Base-by-base conservation (phyloP, 1,140 invertebrate species). In the Heliconius congener region DNA sequence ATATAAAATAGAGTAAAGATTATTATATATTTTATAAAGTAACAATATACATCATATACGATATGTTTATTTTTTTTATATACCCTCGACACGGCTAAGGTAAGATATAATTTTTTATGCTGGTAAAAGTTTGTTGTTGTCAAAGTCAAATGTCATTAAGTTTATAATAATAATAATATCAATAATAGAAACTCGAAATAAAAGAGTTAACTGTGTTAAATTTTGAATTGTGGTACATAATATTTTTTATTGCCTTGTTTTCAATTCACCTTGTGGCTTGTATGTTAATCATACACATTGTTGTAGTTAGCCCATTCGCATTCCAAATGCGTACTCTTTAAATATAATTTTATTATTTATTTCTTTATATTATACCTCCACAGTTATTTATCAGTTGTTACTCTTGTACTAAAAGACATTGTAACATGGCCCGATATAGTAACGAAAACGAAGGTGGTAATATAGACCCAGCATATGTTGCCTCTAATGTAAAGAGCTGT, bases 381-480 rank as follows among this genome's bases (percentile, higher is more conserved):
- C 60, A 30, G 23, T 66, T 30, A 30, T 66, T 66, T 66, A 66
- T 66, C 60, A 1, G 23, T 13, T 66, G 60, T 16, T 13, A 27
- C 27, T 27, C 9, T 57, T n/a, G 11, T n/a, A 57, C n/a, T 57
- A 57, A 57, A 57, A 18, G 19, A 57, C 3, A 27, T 66, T 30
- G 13, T 71, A 75, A 18, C 18, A 80, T 80, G 78, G 78, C 78
- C n/a, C 74, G 74, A 52, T 71, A 72, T 18, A 76, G 66, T 71
- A 46, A 76, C 60, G 78, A 80, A 76, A 75, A 87, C 34, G 84
- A 87, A 39, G 85, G 89, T 70, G 86, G 84, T 74, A 91, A 84
- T 77, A 89, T 91, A 80, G 87, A 91, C 76, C 88, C 91, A 3
- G 81, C 90, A 5, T 85, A 86, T 18, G 84, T 93, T 52, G 78